These are phyloP conservation scores for Aelia acuminata DNA, from an alignment of 2,888 invertebrate genomes.

Conservation along the genomic window DNA sequence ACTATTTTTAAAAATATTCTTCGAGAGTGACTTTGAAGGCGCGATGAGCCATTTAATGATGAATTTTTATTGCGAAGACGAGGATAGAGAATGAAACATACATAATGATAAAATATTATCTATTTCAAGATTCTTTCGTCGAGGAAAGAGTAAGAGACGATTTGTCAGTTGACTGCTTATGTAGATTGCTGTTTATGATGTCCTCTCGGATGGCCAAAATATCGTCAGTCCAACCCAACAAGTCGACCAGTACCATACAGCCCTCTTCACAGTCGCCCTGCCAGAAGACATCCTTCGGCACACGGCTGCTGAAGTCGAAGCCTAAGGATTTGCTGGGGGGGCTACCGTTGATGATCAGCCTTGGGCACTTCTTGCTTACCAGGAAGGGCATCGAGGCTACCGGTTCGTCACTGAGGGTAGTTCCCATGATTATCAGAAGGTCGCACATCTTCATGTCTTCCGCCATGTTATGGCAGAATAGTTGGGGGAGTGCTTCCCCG, in stretches of 20 bases:
- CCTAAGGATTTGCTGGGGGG: slow-evolving; percentile 77
- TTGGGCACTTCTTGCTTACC: slow-evolving; percentile 80
- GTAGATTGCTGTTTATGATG: neutral
- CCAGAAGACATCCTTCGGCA: slow-evolving; percentile 82
- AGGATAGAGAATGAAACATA: no score
- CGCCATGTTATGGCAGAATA: slow-evolving; percentile 79
- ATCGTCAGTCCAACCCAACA: slow-evolving; percentile 79
- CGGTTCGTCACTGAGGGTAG: slow-evolving; percentile 93
- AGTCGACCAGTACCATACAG: slow-evolving; percentile 79
- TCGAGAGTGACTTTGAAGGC: no score
- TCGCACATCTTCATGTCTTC: slow-evolving; percentile 90
- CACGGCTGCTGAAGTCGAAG: slow-evolving; percentile 77
- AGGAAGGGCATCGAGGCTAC: slow-evolving; percentile 84
- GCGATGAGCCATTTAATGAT: no score
- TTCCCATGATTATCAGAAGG: slow-evolving; percentile 93
- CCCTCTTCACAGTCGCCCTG: slow-evolving; percentile 89
- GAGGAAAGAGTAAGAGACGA: neutral
- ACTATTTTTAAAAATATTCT: no score
- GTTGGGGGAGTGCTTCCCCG: slow-evolving; percentile 88
- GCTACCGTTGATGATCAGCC: slow-evolving; percentile 90
- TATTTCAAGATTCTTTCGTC: neutral
- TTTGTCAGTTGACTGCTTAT: neutral
- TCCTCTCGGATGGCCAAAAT: slow-evolving; percentile 4
- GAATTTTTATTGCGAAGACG: no score
- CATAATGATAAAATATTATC: neutral